Evolutionary conservation across 92 coral and sea anemone genomes (phyloP).

Genomic region (Umimayanthus chanpuru): DNA sequence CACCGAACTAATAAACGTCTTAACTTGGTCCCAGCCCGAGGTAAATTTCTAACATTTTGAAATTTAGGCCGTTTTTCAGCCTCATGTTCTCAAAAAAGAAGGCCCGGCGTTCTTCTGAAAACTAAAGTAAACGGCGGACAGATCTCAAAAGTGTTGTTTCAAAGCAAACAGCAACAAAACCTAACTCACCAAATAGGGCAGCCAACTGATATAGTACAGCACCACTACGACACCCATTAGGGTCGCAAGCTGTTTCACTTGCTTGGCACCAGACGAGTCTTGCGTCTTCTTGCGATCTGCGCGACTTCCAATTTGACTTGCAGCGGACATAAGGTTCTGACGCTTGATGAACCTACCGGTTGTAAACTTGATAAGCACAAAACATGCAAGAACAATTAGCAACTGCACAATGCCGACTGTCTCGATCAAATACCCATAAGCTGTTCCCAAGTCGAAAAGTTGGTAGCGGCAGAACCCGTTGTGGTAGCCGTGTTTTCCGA

Average conservation of each 20-base stretch:
- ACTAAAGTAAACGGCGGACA: not conserved
- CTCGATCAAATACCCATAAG: constrained; percentile 73
- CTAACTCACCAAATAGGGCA: constrained; percentile 93
- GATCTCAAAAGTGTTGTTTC: not conserved
- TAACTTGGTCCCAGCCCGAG: no score
- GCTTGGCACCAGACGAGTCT: constrained; percentile 85
- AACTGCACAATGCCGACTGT: constrained; percentile 80
- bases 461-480: constrained; percentile 79
- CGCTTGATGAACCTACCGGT: constrained; percentile 76
- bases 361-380: constrained; percentile 76
- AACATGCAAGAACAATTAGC: constrained; percentile 74
- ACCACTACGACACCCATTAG: constrained; percentile 91
- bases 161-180: not conserved
- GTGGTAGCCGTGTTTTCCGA: constrained; percentile 57
- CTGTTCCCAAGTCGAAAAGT: constrained; percentile 75
- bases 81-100: no score
- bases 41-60: no score
- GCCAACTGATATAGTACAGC: constrained; percentile 91
- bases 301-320: constrained; percentile 59
- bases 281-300: constrained; percentile 40
- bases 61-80: no score
- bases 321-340: constrained; percentile 82
- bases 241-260: constrained; percentile 77
- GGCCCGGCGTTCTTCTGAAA: not conserved
- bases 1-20: no score